These are phyloP conservation scores for Diorhabda elongata DNA, from an alignment of 1,140 invertebrate genomes.

Conservation along the genomic window DNA sequence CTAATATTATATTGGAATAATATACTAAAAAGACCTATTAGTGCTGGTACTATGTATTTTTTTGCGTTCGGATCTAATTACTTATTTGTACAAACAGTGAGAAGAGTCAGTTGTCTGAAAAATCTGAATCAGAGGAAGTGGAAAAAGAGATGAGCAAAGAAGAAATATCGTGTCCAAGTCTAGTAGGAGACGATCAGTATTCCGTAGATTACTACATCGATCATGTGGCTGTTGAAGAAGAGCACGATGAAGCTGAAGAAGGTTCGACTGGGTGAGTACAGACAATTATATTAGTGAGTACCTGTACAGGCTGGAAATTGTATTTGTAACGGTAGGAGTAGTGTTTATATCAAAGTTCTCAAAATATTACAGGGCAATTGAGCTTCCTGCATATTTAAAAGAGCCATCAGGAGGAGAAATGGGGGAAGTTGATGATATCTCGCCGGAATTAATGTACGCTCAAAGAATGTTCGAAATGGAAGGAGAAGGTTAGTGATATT, in stretches of 20 bases:
- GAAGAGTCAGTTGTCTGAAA: conserved; percentile 4
- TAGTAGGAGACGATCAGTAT: conserved; percentile 27
- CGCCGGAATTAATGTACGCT: conserved; percentile 16
- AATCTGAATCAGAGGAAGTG: conserved; percentile 8
- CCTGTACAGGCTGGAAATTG: too few species aligned
- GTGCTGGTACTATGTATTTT: too few species aligned
- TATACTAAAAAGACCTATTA: too few species aligned
- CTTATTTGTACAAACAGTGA: background rate
- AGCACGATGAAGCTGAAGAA: background rate
- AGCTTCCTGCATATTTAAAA: background rate
- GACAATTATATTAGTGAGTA: too few species aligned
- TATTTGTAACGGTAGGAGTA: too few species aligned
- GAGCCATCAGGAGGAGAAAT: conserved; percentile 3
- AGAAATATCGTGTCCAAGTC: conserved; percentile 30
- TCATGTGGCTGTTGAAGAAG: conserved; percentile 3
- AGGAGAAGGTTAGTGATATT: background rate
- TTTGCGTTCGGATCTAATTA: too few species aligned
- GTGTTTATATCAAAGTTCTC: background rate
- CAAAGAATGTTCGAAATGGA: conserved; percentile 9
- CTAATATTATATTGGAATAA: too few species aligned
- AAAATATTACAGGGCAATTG: background rate
- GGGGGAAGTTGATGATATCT: conserved; percentile 9
- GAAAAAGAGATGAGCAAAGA: conserved; percentile 20
- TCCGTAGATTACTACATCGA: conserved; percentile 24
- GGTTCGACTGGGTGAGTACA: background rate